Evolutionary conservation across 1,140 invertebrate genomes (phyloP), one percentile per base, ranked within the genome.

Genomic region (Episyrphus balteatus): DNA sequence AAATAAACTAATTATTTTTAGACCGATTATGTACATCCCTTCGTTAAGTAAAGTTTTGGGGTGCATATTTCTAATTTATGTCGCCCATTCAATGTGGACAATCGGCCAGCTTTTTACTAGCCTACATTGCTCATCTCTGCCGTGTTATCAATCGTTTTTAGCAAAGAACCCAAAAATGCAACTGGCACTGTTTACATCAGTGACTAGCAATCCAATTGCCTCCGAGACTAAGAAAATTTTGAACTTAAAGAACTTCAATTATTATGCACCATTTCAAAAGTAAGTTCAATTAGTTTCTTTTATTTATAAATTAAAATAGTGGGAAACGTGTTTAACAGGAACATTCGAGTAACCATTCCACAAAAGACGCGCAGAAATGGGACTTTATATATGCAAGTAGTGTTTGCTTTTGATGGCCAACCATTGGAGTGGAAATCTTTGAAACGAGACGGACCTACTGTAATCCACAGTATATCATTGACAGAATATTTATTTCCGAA

Each of bases 361-460:
- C 56, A 60, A 1, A 79, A 77, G 62, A 86, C 85, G 1, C 71
- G 81, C 10, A 76, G 80, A 37, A 92, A 90, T 76, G 86, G 86
- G 17, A 81, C 83, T 8, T 58, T 89, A 19, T 86, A 75, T 57
- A 70, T 88, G 51, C 82, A 84, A 62, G 69, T 80, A 15, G 75
- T 79, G 17, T 51, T 84, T 39, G 64, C 75, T 5, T 58, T 70
- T 46, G 72, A 75, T 50, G 62, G 66, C 0, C 63, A 73, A 8
- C 72, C 72, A 36, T 70, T 75, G 39, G 66, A 72, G 17, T 76
- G 75, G 69, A 62, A 71, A 42, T 70, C 73, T 6, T 62, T 77
- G 37, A 59, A 64, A 51, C 61, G 75, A 1, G 66, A 77, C 48
- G 74, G 80, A 50, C 67, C 75, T 13, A 66, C 71, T 6, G 69